Base-by-base conservation (phyloP, 2,888 invertebrate genomes). In the Watsonalla cultraria region DNA sequence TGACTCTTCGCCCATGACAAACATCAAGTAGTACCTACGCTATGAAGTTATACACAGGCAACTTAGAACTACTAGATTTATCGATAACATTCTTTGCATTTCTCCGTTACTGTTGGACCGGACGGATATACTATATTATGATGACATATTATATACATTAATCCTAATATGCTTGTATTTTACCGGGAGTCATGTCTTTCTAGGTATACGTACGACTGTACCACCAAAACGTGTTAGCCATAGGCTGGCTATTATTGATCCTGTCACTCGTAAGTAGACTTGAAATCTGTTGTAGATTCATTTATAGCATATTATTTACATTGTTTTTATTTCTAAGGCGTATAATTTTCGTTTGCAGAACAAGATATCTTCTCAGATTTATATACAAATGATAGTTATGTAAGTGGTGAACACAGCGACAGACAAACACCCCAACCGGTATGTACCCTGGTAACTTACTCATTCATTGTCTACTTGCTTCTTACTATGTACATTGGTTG, bases 381-480 rank as follows among this genome's bases (percentile, higher is more conserved):
- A 62, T 83, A 81, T 69, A 72, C 81, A 63, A 85, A 81, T 66
- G 90, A 90, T 65, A 84, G 76, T 75, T 78, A 81, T 66, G 67
- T 82, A 62, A 85, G 82, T 70, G 86, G 83, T 57, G 91, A 92
- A 60, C 78, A 86, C 51, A 91, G 82, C 67, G 91, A 91, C 68
- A 83, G 91, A 61, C 92, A 92, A 69, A 92, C 91, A 45, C 91
- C 92, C 51, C 91, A 91, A 70, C 85, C 90, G 65, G 90, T 87
- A 80, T 80, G 86, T 84, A 68, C 49, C 42, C 54, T 54, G 55
- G 42, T 53, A 42, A 52, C 37, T 52, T 39, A 34, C 51, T 51
- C 11, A 45, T 35, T 53, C 52, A 51, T 53, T 9, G 7, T 47
- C 13, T 46, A 46, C 24, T 4, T 51, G 11, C 11, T 52, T 33